Base-by-base conservation (phyloP, 2,888 invertebrate genomes). In the Laspeyria flexula region DNA sequence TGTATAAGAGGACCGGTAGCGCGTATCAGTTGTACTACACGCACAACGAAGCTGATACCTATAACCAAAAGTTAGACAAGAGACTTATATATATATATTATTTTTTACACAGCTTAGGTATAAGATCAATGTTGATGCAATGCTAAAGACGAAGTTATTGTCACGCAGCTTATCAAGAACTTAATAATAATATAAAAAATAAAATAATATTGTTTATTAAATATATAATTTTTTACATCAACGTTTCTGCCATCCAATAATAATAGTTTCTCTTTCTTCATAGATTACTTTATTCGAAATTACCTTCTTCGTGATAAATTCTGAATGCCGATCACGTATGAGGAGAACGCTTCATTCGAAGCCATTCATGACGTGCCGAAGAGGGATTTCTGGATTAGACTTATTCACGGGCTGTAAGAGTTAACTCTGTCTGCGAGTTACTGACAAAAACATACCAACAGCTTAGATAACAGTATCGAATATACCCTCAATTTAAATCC, bases 301-400 rank as follows among this genome's bases (percentile, higher is more conserved):
- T n/a, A n/a, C n/a, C n/a, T 34, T 55, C 44, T 58, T 41, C 25
- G 33, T 31, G 12, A n/a, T 50, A 42, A 41, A 41, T 44, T 48
- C 45, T 42, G 33, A 52, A 75, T 49, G 57, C 68, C 5, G 62
- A 65, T 58, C 70, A 75, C 75, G 70, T 66, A 54, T 53, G 42
- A 52, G 46, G 47, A 55, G 65, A 66, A 69, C 46, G 64, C 45
- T 59, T 70, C 66, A 66, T 65, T 48, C 65, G 64, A 48, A 58
- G 58, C 60, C 51, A 60, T 66, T 62, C 64, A 65, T 60, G 65
- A 60, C 59, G 71, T 65, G 64, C 57, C 60, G 60, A 64, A 61
- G 42, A 59, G 57, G 64, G 69, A 73, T 72, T 66, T 60, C 51
- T 55, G 57, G 55, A 61, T 66, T 62, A 58, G 41, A 58, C 49